Evolutionary conservation across 2,113 vertebrate genomes (phyloP), one percentile per base, ranked within the genome.

Genomic region (Motacilla tschutschensis): DNA sequence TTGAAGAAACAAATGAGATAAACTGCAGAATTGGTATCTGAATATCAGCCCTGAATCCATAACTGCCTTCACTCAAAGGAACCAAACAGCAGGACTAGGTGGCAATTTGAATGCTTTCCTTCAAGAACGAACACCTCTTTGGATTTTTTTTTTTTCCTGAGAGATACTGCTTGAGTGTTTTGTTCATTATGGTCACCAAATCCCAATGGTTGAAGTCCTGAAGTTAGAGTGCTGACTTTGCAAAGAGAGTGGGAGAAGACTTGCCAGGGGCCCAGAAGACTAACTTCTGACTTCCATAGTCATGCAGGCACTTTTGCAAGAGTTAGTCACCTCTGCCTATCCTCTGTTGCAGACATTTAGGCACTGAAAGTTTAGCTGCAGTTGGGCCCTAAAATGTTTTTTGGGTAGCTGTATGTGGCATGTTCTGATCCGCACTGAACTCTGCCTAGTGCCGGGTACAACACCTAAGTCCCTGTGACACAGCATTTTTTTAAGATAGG

Each of bases 1-100:
- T 94, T 90, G 83, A 90, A 83, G 84, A 92, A 96, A 90, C 80
- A 95, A 94, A 90, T 83, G 88, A 94, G 75, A 93, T 92, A 86
- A 80, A 77, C 89, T 55, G 65, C 72, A 90, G 72, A 88, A 79
- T 10, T 8, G 4, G 35, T 73, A 84, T 78, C 87, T 85, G 81
- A 87, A 91, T 80, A 80, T 89, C 87, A 85, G 80, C 65, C 79
- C 92, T 70, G 92, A 95, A 93, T 94, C 70, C 48, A 64, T 89
- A 79, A 28, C 62, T 65, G 28, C 54, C 70, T 93, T 87, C 47
- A 33, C 35, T 85, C 89, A 90, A 89, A 91, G 48, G 43, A 83
- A 74, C 51, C 16, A 87, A 91, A 87, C 16, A 83, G 33, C 38
- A 83, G 15, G 24, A 47, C 28, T 41, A 29, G 46, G 46, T 77